Evolutionary conservation across 2,113 vertebrate genomes (phyloP).

Genomic region (Hiodon alosoides): DNA sequence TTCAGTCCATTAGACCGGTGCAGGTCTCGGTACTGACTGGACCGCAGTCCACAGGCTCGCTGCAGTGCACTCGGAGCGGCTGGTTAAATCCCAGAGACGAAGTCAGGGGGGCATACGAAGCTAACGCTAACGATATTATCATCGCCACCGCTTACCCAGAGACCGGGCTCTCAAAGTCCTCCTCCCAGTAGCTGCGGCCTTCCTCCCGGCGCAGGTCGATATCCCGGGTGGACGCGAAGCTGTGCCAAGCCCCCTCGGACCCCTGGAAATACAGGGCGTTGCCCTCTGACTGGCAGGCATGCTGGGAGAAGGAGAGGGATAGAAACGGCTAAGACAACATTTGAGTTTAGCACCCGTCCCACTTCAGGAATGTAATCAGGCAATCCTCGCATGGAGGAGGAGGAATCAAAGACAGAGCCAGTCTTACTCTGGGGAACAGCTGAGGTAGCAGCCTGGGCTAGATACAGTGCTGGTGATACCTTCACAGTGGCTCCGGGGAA

Average conservation of each 20-base stretch:
- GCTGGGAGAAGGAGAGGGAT: conserved; percentile 62
- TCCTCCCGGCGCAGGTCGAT: conserved; percentile 88
- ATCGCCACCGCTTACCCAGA: conserved; percentile 70
- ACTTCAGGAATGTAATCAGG: not conserved
- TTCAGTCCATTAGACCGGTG: not conserved
- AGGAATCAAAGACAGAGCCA: not conserved
- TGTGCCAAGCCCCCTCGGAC: conserved; percentile 79
- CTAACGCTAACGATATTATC: not conserved
- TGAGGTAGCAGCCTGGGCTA: not conserved
- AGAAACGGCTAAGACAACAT: not conserved
- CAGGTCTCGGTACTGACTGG: not conserved
- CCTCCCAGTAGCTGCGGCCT: conserved; percentile 87
- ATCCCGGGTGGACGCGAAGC: conserved; percentile 85
- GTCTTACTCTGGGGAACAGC: not conserved
- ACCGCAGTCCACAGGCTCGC: too few relatives aligned
- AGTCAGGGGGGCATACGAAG: too few relatives aligned
- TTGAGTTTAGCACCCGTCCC: too few relatives aligned
- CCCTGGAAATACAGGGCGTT: conserved; percentile 95
- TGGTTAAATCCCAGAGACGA: too few relatives aligned
- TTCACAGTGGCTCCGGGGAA: conserved; percentile 95
- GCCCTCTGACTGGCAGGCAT: conserved; percentile 95
- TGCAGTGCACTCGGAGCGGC: too few relatives aligned
- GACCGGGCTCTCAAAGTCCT: conserved; percentile 89
- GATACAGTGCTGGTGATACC: conserved; percentile 53
- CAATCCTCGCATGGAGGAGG: not conserved